Percentiles rank a stretch among this genome's conserved stretches.
Evolutionary conservation across 64 coral and sea anemone species (phyloP).

Genomic region (Montipora sp.): DNA sequence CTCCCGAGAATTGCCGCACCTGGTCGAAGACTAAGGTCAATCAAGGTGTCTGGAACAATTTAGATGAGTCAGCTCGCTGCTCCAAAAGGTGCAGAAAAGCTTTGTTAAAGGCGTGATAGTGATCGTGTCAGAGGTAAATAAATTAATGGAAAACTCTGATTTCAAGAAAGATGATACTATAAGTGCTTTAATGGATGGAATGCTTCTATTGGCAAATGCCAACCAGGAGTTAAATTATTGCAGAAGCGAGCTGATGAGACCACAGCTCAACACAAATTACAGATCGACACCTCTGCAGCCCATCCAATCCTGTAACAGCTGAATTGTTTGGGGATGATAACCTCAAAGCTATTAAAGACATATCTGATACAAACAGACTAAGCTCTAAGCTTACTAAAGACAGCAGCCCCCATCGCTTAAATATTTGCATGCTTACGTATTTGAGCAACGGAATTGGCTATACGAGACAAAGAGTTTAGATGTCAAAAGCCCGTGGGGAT

Average conservation of each 20-base stretch:
- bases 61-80: constrained; percentile 37
- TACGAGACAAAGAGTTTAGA: too few species aligned
- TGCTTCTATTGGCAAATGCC: constrained; percentile 26
- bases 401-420: not conserved
- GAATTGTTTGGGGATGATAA: constrained; percentile 63
- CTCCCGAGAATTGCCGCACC: constrained; percentile 15
- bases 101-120: constrained; percentile 19
- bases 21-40: constrained; percentile 32
- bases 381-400: constrained; percentile 38
- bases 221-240: constrained; percentile 56
- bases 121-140: not conserved
- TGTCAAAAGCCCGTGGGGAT: too few species aligned
- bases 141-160: not conserved
- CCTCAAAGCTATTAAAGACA: constrained; percentile 62
- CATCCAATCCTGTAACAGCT: constrained; percentile 47
- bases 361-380: constrained; percentile 62
- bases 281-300: constrained; percentile 51
- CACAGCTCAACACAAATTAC: constrained; percentile 56
- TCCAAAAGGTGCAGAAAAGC: constrained; percentile 41
- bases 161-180: constrained; percentile 13
- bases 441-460: too few species aligned
- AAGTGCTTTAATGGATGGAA: constrained; percentile 40
- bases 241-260: constrained; percentile 27
- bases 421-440: too few species aligned
- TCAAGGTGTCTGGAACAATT: constrained; percentile 36